Evolutionary conservation across 2,113 vertebrate species (phyloP).

Genomic region (Sminthopsis crassicaudata): DNA sequence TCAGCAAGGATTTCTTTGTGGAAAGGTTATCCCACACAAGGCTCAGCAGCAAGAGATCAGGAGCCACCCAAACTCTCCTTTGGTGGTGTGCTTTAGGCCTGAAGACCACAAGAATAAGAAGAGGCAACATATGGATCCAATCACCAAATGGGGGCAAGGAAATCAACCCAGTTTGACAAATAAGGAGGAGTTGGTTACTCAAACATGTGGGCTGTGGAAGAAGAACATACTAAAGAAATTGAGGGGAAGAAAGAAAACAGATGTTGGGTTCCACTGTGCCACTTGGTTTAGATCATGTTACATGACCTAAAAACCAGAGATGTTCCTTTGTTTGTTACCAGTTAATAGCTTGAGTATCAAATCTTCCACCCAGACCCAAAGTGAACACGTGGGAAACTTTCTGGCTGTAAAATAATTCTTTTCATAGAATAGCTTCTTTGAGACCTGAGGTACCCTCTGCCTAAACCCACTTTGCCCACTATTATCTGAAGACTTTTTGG

Average conservation of each 20-base stretch:
- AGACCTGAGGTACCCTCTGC: background rate
- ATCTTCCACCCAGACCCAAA: constrained; percentile 1
- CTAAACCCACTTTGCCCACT: background rate
- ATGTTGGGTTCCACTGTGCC: constrained; percentile 1
- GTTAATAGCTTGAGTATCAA: background rate
- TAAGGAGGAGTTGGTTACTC: background rate
- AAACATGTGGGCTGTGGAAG: background rate
- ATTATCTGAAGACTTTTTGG: background rate
- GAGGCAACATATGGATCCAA: background rate
- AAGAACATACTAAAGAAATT: background rate
- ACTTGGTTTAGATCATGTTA: background rate
- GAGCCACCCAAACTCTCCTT: background rate
- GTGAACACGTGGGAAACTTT: background rate
- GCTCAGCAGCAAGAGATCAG: background rate
- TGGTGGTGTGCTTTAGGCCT: background rate
- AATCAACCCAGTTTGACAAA: background rate
- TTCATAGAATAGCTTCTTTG: background rate
- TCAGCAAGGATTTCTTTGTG: background rate
- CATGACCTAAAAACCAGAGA: background rate
- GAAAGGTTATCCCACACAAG: background rate
- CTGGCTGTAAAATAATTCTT: background rate
- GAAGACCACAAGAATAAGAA: background rate
- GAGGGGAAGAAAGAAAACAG: constrained; percentile 1
- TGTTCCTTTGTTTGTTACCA: constrained; percentile 1
- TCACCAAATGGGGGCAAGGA: constrained; percentile 4